Percentiles rank a stretch among this genome's conserved stretches.
phyloP scores from a whole-genome alignment of 2,888 invertebrate genomes.

The Anthrax anthrax region DNA sequence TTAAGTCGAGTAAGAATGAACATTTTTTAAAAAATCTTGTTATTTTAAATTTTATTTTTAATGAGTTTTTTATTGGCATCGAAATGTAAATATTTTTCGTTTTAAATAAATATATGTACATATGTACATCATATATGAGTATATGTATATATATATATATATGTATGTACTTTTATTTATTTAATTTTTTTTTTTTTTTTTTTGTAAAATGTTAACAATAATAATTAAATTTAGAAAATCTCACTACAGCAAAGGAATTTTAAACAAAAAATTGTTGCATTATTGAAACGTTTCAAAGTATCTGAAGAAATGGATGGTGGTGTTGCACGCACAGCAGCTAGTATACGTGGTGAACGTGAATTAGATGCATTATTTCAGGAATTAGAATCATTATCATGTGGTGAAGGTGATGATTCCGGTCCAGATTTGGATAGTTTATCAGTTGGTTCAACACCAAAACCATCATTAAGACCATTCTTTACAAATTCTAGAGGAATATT shows the following conservation, averaged over 20 bases:
- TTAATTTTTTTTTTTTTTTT: background rate
- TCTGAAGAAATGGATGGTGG: constrained; percentile 76
- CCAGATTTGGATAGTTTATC: constrained; percentile 93
- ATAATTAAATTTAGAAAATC: constrained; percentile 23
- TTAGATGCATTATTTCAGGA: constrained; percentile 93
- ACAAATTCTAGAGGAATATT: constrained; percentile 74
- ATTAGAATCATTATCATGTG: constrained; percentile 80
- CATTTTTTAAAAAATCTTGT: too few species aligned
- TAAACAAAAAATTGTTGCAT: constrained; percentile 91
- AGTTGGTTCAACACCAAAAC: constrained; percentile 93
- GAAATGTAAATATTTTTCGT: too few species aligned
- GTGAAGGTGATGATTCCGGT: constrained; percentile 75
- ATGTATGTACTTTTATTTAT: too few species aligned
- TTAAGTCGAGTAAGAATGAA: constrained; percentile 35
- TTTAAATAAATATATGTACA: too few species aligned
- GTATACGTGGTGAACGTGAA: constrained; percentile 64
- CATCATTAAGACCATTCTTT: constrained; percentile 88
- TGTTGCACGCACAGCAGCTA: constrained; percentile 41
- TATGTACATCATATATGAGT: background rate
- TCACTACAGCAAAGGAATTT: constrained; percentile 72
- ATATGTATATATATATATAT: too few species aligned
- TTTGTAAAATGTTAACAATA: background rate
- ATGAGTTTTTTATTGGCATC: background rate
- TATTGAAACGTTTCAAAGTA: constrained; percentile 84
- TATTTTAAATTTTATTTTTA: too few species aligned